Base-by-base conservation (phyloP, 2,797 vertebrate genomes). In the Argyrosomus regius region DNA sequence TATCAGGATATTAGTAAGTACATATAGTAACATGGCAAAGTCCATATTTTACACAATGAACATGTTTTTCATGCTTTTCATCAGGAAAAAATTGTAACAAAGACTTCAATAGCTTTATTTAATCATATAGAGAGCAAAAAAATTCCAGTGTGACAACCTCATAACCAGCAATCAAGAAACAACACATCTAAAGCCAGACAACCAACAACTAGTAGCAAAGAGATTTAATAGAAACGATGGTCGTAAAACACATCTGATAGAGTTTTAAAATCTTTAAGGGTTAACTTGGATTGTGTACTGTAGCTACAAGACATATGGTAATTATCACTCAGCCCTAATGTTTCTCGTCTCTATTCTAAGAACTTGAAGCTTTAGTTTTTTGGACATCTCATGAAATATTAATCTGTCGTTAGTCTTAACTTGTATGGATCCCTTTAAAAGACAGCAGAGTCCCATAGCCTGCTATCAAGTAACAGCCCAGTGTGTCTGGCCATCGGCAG, bases 391-490 rank as follows among this genome's bases (percentile, higher is more conserved):
- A 43, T 78, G 0, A 75, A 80, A 73, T 62, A 61, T 86, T 73
- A 49, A 81, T 57, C 7, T 75, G 43, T 59, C 80, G 11, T 64
- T 65, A 35, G 49, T 71, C 39, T 75, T 77, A 64, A 28, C 62
- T 10, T 56, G 59, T 72, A 20, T 49, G n/a, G 39, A 60, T 46
- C 80, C 35, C n/a, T 26, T 26, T 85, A 65, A 73, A 82, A 73
- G 75, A 73, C 71, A 85, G 57, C 24, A 62, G 66, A 58, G 66
- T 81, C 67, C 72, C 80, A 35, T 45, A 43, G 56, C 35, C n/a
- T 62, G 80, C 86, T 89, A 24, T 92, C 82, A 13, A 69, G 75
- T 89, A 75, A 80, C 91, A 72, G 82, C 52, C 18, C n/a, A 1
- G 14, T 39, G 60, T 72, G 53, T 81, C 57, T 79, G 58, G 73